phyloP scores from a whole-genome alignment of 2,888 invertebrate species.

The Penaeus monodon region DNA sequence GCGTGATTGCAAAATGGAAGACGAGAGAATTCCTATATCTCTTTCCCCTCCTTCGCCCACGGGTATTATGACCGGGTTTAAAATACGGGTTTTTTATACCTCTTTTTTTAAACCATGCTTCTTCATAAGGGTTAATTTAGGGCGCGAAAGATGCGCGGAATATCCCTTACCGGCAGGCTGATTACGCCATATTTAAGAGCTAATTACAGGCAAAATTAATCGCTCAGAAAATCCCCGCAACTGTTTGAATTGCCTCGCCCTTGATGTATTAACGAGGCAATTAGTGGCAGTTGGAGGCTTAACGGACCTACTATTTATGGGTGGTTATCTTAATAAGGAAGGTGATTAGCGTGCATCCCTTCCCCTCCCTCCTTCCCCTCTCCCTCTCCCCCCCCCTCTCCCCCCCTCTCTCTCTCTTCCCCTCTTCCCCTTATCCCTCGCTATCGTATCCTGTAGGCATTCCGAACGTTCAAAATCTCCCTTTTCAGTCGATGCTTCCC shows the following conservation, averaged over 20 bases:
- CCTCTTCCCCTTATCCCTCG: neutral
- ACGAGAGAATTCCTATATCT: neutral
- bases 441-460: neutral
- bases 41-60: neutral
- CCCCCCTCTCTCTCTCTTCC: neutral
- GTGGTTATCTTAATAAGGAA: conserved; percentile 12
- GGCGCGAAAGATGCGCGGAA: neutral
- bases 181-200: conserved; percentile 14
- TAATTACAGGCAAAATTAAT: conserved; percentile 7
- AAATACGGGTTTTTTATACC: neutral
- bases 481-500: neutral
- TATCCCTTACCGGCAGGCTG: neutral
- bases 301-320: neutral
- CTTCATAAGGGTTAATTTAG: neutral
- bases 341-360: conserved; percentile 2
- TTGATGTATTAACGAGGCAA: conserved; percentile 27
- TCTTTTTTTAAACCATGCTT: too few relatives aligned
- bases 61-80: too few relatives aligned
- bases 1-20: too few relatives aligned
- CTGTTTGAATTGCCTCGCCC: conserved; percentile 20
- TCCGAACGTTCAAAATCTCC: neutral
- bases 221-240: conserved; percentile 1
- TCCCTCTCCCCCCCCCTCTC: neutral
- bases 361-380: neutral
- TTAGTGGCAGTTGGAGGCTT: conserved; percentile 22